Percentiles rank a stretch among this genome's conserved stretches.
Evolutionary conservation across 2,113 vertebrate species (phyloP).

Genomic region (Crotalus tigris): DNA sequence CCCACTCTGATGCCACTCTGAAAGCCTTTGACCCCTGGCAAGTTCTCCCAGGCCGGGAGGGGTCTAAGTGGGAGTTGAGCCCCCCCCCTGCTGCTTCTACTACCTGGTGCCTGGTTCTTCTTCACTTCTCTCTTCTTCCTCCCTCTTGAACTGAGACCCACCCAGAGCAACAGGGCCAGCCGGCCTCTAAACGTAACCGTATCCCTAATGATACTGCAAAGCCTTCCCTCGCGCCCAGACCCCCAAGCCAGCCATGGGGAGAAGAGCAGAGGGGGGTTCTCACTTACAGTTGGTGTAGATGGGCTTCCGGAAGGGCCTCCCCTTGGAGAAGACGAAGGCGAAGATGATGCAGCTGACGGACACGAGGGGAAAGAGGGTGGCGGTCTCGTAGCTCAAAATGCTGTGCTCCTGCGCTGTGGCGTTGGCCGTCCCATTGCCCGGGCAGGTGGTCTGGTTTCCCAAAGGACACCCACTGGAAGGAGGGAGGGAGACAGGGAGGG

Average conservation of each 20-base stretch:
- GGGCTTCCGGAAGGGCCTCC: conserved; percentile 71
- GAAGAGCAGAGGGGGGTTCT: not conserved
- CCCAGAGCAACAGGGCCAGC: not conserved
- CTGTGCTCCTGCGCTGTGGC: conserved; percentile 14
- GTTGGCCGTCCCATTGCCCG: conserved; percentile 26
- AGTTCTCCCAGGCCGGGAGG: not conserved
- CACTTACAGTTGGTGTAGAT: conserved; percentile 72
- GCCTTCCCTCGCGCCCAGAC: not conserved
- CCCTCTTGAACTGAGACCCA: not conserved
- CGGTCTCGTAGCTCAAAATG: conserved; percentile 62
- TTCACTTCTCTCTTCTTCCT: not conserved
- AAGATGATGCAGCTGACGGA: conserved; percentile 61
- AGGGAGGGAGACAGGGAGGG: conserved; percentile 18
- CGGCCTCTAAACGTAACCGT: too few relatives aligned
- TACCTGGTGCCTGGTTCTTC: not conserved
- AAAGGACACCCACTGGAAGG: conserved; percentile 56
- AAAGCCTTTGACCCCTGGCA: not conserved
- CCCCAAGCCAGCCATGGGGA: not conserved
- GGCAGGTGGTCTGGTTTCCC: conserved; percentile 22
- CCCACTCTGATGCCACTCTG: not conserved
- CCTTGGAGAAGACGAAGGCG: conserved; percentile 71
- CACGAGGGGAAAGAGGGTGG: conserved; percentile 60
- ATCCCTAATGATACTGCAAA: not conserved
- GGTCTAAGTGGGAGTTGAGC: not conserved
- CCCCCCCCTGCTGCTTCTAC: not conserved